Conservation (phyloP, 1,140 invertebrate species). For the Episyrphus balteatus region DNA sequence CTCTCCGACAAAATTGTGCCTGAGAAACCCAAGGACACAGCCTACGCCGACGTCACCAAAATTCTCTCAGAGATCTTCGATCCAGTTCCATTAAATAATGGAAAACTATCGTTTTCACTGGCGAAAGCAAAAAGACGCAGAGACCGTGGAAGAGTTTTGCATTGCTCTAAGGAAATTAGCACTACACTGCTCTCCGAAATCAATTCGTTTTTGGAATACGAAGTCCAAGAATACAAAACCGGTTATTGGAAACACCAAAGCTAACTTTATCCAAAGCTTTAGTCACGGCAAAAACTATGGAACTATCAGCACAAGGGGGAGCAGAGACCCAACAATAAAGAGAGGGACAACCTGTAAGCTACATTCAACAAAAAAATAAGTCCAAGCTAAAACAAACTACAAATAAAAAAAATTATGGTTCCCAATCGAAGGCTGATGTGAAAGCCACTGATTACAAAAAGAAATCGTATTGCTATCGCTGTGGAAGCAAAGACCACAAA, state of each 20-base stretch:
- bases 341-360: neutral
- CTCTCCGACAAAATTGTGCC: constrained; percentile 9
- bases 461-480: constrained; percentile 1
- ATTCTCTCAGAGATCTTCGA: constrained; percentile 11
- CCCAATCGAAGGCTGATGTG: neutral
- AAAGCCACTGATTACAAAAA: neutral
- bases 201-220: constrained; percentile 17
- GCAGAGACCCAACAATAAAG: constrained; percentile 2
- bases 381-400: neutral
- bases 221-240: constrained; percentile 3
- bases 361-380: neutral
- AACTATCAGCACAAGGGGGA: neutral
- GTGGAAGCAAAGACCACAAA: neutral
- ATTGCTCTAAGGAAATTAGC: constrained; percentile 9
- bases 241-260: neutral
- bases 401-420: neutral
- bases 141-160: constrained; percentile 11
- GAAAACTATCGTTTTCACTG: constrained; percentile 14
- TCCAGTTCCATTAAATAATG: constrained; percentile 12
- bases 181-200: constrained; percentile 12
- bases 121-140: constrained; percentile 12
- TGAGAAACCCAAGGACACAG: constrained; percentile 2
- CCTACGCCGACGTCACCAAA: neutral
- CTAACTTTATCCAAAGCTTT: neutral
- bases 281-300: neutral